Conservation (phyloP, 2,888 invertebrate species). For the Blera fallax region DNA sequence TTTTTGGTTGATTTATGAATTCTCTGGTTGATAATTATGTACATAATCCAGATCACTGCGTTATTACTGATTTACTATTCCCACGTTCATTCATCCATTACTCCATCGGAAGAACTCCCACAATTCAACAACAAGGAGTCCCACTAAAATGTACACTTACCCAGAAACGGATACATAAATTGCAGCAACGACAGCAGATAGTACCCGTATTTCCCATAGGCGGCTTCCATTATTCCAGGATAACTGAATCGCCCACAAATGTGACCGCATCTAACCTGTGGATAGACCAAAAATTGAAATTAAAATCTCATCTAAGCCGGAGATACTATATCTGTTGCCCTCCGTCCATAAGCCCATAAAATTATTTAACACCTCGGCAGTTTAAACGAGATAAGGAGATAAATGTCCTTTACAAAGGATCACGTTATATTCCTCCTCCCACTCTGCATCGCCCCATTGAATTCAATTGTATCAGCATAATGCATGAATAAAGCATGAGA, state of each 20-base stretch:
- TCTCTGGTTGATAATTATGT: not conserved
- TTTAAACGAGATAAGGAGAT: slow-evolving; percentile 9
- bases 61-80: not conserved
- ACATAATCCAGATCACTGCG: not conserved
- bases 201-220: slow-evolving; percentile 90
- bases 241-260: slow-evolving; percentile 90
- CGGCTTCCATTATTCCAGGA: slow-evolving; percentile 88
- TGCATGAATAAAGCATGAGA: slow-evolving; percentile 35
- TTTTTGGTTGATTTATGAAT: no score
- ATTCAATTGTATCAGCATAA: slow-evolving; percentile 25
- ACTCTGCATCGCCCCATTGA: not conserved
- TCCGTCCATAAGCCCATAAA: not conserved
- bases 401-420: not conserved
- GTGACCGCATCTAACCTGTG: slow-evolving; percentile 85
- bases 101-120: not conserved
- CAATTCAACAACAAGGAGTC: not conserved
- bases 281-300: slow-evolving; percentile 31
- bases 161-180: slow-evolving; percentile 92
- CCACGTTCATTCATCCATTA: slow-evolving; percentile 5
- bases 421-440: not conserved
- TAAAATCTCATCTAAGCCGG: not conserved
- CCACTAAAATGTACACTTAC: slow-evolving; percentile 82
- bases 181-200: slow-evolving; percentile 88
- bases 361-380: not conserved
- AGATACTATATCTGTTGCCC: not conserved